A percentile compares a stretch with the other conserved stretches of the same genome.
These are phyloP conservation scores for Archivesica marissinica DNA, from an alignment of 1,140 invertebrate genomes.

Conservation along the genomic window DNA sequence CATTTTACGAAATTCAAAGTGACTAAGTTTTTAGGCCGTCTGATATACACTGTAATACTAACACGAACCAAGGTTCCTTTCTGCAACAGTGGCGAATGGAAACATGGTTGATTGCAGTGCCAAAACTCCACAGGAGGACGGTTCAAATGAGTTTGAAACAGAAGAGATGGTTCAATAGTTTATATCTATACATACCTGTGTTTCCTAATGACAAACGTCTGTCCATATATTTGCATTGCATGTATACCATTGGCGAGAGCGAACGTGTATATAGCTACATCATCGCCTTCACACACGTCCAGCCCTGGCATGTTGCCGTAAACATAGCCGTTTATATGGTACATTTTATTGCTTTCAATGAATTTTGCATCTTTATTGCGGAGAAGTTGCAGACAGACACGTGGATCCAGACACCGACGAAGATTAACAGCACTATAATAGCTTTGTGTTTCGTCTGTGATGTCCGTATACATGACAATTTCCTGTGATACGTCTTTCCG, in stretches of 20 bases:
- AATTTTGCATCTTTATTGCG: conserved; percentile 53
- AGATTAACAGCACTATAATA: conserved; percentile 31
- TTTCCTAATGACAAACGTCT: conserved; percentile 45
- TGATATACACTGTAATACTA: too few relatives aligned
- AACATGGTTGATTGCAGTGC: too few relatives aligned
- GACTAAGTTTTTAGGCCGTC: too few relatives aligned
- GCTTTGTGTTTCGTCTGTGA: conserved; percentile 44
- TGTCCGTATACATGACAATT: conserved; percentile 44
- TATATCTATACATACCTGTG: conserved; percentile 37
- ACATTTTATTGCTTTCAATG: conserved; percentile 66
- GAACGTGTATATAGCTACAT: conserved; percentile 62
- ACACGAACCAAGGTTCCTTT: too few relatives aligned
- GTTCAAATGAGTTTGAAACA: too few relatives aligned
- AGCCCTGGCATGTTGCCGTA: conserved; percentile 78
- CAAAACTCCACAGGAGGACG: too few relatives aligned
- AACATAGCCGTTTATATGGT: conserved; percentile 74
- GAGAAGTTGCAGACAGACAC: conserved; percentile 26
- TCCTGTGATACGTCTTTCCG: conserved; percentile 34
- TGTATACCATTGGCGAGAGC: conserved; percentile 48
- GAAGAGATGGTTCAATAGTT: too few relatives aligned
- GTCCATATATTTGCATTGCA: conserved; percentile 52
- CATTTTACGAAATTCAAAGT: too few relatives aligned
- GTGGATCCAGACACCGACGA: conserved; percentile 29
- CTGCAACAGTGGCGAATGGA: too few relatives aligned
- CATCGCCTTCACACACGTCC: conserved; percentile 72